Conservation (phyloP, 2,888 invertebrate species). For the Osedax frankpressi region DNA sequence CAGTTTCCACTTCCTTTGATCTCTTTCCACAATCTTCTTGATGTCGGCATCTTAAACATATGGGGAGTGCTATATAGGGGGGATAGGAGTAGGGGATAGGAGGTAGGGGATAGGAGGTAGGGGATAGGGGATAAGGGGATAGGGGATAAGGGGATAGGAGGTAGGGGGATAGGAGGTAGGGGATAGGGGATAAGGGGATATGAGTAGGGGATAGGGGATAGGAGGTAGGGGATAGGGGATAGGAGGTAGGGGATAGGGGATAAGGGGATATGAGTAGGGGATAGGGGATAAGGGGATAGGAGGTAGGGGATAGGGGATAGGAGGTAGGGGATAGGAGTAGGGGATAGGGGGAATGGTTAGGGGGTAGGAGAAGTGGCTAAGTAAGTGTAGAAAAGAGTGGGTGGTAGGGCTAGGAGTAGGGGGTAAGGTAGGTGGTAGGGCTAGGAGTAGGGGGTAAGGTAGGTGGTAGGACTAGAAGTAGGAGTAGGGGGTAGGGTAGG, state of each 20-base stretch:
- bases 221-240: not conserved
- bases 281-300: not conserved
- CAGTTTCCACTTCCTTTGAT: not conserved
- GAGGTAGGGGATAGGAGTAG: not conserved
- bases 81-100: not conserved
- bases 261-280: too few species aligned
- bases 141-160: too few species aligned
- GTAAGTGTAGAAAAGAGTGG: too few species aligned
- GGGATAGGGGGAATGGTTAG: too few species aligned
- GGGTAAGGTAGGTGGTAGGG: not conserved
- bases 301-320: not conserved
- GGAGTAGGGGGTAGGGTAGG: not conserved
- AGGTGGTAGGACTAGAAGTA: too few species aligned
- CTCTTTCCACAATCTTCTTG: not conserved
- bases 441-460: too few species aligned
- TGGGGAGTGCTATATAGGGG: not conserved
- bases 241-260: not conserved
- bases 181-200: not conserved
- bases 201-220: too few species aligned
- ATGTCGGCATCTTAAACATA: not conserved
- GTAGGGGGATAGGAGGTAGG: not conserved
- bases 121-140: not conserved
- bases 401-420: not conserved
- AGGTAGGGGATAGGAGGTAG: not conserved
- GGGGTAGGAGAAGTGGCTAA: too few species aligned